These are phyloP conservation scores for Rostratula benghalensis DNA, from an alignment of 2,113 vertebrate species.

Conservation along the genomic window DNA sequence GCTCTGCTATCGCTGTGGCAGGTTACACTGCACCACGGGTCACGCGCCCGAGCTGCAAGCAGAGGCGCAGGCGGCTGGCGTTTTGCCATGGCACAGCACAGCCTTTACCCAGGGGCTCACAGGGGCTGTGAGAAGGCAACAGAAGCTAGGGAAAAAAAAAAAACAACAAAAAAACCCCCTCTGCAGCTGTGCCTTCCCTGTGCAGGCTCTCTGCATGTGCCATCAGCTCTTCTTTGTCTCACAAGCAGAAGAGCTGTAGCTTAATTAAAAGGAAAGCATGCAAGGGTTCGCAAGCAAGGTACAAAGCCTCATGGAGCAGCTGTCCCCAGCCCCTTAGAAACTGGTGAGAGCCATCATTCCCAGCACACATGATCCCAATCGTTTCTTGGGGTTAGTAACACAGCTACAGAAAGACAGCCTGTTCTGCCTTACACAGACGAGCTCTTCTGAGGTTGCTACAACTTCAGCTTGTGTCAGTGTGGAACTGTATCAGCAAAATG, in stretches of 20 bases:
- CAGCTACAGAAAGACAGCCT: not conserved
- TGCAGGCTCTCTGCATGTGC: not conserved
- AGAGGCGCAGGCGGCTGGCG: not conserved
- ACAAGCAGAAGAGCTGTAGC: not conserved
- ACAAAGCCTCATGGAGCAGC: too few relatives aligned
- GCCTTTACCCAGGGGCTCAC: not conserved
- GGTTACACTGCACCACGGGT: not conserved
- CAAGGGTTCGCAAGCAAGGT: not conserved
- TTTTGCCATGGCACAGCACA: not conserved
- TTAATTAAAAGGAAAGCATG: not conserved
- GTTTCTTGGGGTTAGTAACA: not conserved
- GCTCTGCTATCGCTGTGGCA: not conserved
- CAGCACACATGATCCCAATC: not conserved
- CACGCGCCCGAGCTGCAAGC: fast-evolving
- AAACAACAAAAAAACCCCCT: too few relatives aligned
- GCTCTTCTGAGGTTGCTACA: not conserved
- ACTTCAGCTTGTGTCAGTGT: not conserved
- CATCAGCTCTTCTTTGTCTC: not conserved
- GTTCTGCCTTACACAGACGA: fast-evolving
- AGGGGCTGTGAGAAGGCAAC: not conserved
- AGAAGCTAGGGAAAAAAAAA: not conserved
- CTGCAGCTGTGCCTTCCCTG: not conserved
- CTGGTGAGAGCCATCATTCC: not conserved
- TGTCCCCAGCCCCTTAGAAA: not conserved
- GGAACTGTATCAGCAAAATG: not conserved